Evolutionary conservation across 2,113 vertebrate species (phyloP).

Genomic region (Oxyruncus cristatus): DNA sequence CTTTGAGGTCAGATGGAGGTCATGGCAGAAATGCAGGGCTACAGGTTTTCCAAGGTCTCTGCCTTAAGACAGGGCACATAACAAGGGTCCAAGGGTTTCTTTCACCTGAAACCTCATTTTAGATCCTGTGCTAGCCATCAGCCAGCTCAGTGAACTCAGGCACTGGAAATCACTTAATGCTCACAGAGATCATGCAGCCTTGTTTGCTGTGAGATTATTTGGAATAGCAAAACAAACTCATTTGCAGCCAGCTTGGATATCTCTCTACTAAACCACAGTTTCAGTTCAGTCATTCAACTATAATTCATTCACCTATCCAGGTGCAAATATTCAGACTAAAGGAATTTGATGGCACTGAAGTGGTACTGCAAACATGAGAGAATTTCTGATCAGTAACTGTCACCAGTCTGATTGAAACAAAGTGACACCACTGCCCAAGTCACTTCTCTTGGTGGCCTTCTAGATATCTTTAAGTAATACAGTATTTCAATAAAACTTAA

Average conservation of each 20-base stretch:
- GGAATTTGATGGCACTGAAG: background rate
- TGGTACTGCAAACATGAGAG: background rate
- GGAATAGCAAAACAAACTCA: background rate
- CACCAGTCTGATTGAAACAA: background rate
- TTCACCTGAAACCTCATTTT: background rate
- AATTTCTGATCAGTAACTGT: background rate
- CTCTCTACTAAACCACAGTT: background rate
- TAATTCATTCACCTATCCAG: background rate
- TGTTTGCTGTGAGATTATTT: background rate
- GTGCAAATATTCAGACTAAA: background rate
- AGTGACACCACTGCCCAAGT: background rate
- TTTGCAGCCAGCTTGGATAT: background rate
- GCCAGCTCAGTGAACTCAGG: background rate
- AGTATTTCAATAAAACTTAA: background rate
- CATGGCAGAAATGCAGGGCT: background rate
- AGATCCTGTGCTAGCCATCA: background rate
- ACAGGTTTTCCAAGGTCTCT: background rate
- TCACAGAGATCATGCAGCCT: background rate
- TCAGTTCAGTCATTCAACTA: background rate
- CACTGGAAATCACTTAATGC: background rate
- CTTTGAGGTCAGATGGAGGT: background rate
- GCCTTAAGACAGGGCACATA: background rate
- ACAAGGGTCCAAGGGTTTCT: background rate
- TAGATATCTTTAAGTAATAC: background rate
- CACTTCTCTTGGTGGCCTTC: background rate